These are phyloP conservation scores for Philopedon plagiatum DNA, from an alignment of 2,888 invertebrate species.

Conservation along the genomic window DNA sequence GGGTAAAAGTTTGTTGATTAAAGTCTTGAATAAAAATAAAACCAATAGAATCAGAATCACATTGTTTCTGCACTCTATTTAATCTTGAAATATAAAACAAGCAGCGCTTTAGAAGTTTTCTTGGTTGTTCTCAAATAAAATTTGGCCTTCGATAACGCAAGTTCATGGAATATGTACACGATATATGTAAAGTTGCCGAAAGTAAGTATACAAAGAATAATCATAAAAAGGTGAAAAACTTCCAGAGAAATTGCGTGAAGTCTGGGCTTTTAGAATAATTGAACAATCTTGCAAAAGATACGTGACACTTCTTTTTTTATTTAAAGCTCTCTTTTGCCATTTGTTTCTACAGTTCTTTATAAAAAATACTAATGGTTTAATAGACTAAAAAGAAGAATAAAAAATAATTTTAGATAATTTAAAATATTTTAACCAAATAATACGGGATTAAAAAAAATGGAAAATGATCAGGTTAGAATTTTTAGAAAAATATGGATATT, in stretches of 20 bases:
- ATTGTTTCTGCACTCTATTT: constrained; percentile 61
- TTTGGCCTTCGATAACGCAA: neutral
- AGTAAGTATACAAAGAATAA: constrained; percentile 50
- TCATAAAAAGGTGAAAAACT: constrained; percentile 61
- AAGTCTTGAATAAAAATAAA: constrained; percentile 14
- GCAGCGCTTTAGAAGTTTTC: constrained; percentile 15
- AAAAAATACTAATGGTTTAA: too few species aligned
- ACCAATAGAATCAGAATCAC: constrained; percentile 29
- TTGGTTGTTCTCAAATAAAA: neutral
- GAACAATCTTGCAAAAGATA: constrained; percentile 58
- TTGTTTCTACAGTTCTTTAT: too few species aligned
- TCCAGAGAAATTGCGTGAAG: constrained; percentile 60
- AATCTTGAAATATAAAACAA: constrained; percentile 56
- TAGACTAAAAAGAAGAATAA: too few species aligned
- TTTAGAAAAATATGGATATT: too few species aligned
- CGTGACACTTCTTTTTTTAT: neutral
- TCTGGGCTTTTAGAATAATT: constrained; percentile 63
- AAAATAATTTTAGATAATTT: too few species aligned
- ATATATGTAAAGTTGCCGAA: constrained; percentile 15
- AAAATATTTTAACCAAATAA: too few species aligned
- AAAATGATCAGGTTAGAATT: too few species aligned
- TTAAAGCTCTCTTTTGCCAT: too few species aligned
- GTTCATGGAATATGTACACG: neutral
- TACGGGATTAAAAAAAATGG: too few species aligned
- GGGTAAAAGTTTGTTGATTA: constrained; percentile 18